These are phyloP conservation scores for Zaprionus camerounensis DNA, from an alignment of 1,140 invertebrate species.

Conservation along the genomic window DNA sequence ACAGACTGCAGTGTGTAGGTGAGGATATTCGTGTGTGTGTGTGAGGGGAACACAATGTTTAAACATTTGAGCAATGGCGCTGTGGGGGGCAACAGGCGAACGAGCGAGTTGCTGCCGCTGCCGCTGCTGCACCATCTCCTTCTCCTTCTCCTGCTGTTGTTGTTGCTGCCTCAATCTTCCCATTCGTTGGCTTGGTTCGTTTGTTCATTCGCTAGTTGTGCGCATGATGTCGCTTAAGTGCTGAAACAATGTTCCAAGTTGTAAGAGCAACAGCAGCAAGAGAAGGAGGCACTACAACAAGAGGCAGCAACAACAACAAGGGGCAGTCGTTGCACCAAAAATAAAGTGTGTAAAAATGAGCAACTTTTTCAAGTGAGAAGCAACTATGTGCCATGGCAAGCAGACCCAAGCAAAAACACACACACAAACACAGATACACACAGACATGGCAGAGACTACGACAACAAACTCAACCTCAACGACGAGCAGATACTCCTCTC, in stretches of 20 bases:
- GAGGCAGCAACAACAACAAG: constrained; percentile 32
- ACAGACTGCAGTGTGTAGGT: constrained; percentile 7
- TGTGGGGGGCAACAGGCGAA: constrained; percentile 51
- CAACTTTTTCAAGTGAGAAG: constrained; percentile 82
- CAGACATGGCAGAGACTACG: constrained; percentile 41
- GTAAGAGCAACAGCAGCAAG: constrained; percentile 74
- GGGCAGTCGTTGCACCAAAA: constrained; percentile 66
- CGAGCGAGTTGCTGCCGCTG: background rate
- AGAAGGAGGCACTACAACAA: constrained; percentile 41
- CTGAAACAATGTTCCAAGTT: constrained; percentile 82
- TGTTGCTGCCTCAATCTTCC: constrained; percentile 23
- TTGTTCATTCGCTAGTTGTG: constrained; percentile 57
- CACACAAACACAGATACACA: constrained; percentile 10
- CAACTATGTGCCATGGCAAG: constrained; percentile 66
- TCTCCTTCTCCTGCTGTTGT: background rate
- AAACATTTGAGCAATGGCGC: constrained; percentile 67
- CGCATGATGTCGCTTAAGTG: constrained; percentile 79
- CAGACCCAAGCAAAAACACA: constrained; percentile 19
- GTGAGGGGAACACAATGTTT: constrained; percentile 66
- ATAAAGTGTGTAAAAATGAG: constrained; percentile 82
- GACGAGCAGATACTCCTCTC: constrained; percentile 55
- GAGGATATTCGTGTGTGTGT: constrained; percentile 14
- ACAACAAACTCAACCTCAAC: constrained; percentile 25
- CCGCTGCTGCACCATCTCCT: background rate
- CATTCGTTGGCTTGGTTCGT: constrained; percentile 34